Base-by-base conservation (phyloP, 2,888 invertebrate genomes). In the Rotaria macrura region DNA sequence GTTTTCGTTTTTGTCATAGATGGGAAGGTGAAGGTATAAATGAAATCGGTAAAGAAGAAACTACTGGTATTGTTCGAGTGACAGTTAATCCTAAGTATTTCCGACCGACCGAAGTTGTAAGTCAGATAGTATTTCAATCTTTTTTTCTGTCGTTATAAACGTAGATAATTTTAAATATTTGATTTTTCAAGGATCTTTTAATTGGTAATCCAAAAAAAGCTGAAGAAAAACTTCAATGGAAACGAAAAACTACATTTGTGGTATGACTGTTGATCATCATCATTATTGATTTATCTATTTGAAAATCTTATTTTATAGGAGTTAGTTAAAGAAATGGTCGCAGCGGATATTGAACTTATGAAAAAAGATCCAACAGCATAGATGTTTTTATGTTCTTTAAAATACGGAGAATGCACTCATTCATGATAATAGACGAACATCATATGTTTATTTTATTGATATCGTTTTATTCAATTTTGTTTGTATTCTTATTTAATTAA, bases 191-290 rank as follows among this genome's bases (percentile, higher is more conserved):
- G 91, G 96, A 97, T 90, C 92, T 95, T 83, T 92, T 99, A 38
- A 92, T 95, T 87, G 98, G 99, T n/a, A 96, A 98, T 91, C 93
- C 97, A 2, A 93, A 94, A 0, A 98, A 98, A 92, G 98, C 98
- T 0, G 94, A 93, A 89, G 92, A 93, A 85, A 93, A 94, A 89
- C 93, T 99, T 83, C 94, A 95, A 72, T 99, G 99, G 99, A 91
- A 92, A 79, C 95, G 95, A 1, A 94, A 94, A 88, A 94, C 95
- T 47, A 92, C 94, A 84, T 97, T 94, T 89, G 89, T 93, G 90
- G 91, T 91, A 87, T 89, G 89, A 88, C 83, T 23, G 3, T 38
- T 20, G 29, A 29, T 65, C 17, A 65, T 34, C 5, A 20, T 65
- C 34, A 29, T 17, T 29, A 65, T 52, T 12, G 17, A 34, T n/a